Evolutionary conservation across 2,797 vertebrate genomes (phyloP).

Genomic region (Mormyrus proboscirostris): DNA sequence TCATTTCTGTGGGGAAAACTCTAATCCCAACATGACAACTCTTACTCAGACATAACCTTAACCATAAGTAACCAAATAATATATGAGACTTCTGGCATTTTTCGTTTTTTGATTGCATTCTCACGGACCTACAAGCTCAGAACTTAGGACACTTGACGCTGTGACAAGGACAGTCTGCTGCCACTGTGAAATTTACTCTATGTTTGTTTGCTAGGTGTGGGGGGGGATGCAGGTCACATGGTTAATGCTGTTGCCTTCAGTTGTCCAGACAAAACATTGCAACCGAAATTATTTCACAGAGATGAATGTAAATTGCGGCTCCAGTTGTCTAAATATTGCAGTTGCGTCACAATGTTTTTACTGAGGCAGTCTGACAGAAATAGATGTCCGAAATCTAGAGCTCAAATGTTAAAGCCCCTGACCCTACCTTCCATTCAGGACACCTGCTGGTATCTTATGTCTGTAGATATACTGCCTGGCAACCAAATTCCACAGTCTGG

Average conservation of each 20-base stretch:
- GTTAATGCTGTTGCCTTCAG: background rate
- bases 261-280: background rate
- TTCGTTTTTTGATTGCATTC: background rate
- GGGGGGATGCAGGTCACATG: background rate
- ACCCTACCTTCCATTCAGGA: background rate
- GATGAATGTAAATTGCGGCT: background rate
- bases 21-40: background rate
- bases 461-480: background rate
- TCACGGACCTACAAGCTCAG: background rate
- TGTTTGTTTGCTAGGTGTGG: too few relatives aligned
- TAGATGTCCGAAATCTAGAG: background rate
- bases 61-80: background rate
- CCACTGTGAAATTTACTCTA: too few relatives aligned
- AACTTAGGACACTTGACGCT: background rate
- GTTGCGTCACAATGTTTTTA: background rate
- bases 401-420: constrained; percentile 1
- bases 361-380: background rate
- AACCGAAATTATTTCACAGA: background rate
- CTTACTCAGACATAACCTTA: background rate
- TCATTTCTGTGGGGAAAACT: too few relatives aligned
- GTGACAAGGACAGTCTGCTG: too few relatives aligned
- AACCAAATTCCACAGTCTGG: background rate
- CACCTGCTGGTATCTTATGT: constrained; percentile 19
- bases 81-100: background rate
- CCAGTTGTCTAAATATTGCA: background rate